Percentiles rank a stretch among this genome's conserved stretches.
Conservation (phyloP, 2,113 vertebrate species). For the Gracilinanus agilis region DNA sequence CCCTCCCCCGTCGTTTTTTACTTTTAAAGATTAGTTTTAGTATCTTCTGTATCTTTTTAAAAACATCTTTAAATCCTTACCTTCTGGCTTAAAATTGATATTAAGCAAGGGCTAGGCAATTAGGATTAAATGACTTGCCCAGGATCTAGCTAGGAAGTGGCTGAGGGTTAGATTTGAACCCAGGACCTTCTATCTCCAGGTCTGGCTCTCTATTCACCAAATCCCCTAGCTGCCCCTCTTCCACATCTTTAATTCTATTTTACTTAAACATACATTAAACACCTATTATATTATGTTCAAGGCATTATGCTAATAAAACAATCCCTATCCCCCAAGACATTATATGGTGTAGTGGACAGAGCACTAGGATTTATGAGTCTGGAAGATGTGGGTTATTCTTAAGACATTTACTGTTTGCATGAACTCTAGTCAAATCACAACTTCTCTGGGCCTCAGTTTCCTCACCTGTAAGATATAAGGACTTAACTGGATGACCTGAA, state of each 20-base stretch:
- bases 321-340: not conserved
- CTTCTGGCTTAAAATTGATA: too few species aligned
- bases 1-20: not conserved
- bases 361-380: not conserved
- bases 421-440: not conserved
- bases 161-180: too few species aligned
- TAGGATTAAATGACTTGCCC: too few species aligned
- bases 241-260: not conserved
- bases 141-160: too few species aligned
- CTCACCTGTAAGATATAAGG: not conserved
- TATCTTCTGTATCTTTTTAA: too few species aligned
- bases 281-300: not conserved
- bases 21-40: not conserved
- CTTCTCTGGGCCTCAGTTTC: not conserved
- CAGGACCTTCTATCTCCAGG: too few species aligned
- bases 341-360: not conserved
- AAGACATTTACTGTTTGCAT: not conserved
- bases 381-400: not conserved
- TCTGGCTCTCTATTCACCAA: too few species aligned
- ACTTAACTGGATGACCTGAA: not conserved
- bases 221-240: too few species aligned
- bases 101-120: too few species aligned
- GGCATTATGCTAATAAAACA: not conserved
- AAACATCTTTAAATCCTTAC: too few species aligned
- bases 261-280: not conserved